Conservation (phyloP, 1,140 invertebrate species). For the Cotesia glomerata region DNA sequence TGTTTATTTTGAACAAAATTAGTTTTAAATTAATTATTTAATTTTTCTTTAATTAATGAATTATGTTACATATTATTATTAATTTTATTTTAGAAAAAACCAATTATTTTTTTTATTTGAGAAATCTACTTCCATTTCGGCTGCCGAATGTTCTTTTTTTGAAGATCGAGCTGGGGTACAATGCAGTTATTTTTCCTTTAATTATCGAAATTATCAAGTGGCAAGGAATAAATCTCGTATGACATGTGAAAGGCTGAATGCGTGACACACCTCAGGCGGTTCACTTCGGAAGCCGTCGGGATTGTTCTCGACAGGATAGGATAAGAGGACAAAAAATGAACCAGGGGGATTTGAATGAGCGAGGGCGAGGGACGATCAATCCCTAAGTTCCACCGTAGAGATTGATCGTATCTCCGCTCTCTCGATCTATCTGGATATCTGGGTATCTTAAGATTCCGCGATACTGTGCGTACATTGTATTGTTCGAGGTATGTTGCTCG, state of each 20-base stretch:
- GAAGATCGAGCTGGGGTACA: no score
- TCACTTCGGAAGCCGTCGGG: neutral
- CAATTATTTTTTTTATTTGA: no score
- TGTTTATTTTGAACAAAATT: no score
- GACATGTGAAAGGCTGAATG: neutral
- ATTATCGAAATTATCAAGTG: no score
- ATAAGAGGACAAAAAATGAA: constrained; percentile 21
- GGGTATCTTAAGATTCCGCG: constrained; percentile 48
- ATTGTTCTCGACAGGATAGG: constrained; percentile 25
- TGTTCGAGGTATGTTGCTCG: constrained; percentile 33
- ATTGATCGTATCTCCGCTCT: constrained; percentile 40
- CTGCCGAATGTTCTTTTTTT: no score
- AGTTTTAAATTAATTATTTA: no score
- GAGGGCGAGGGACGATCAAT: constrained; percentile 35
- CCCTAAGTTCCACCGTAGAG: constrained; percentile 4
- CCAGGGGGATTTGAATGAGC: constrained; percentile 44
- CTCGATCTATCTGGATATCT: neutral
- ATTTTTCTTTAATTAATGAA: no score
- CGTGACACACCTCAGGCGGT: neutral
- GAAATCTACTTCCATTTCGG: no score
- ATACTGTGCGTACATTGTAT: constrained; percentile 35
- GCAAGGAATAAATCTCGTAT: no score
- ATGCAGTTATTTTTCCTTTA: no score
- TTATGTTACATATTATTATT: no score
- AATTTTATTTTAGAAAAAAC: no score